These are phyloP conservation scores for Typhlomys cinereus DNA, from an alignment of 2,113 vertebrate genomes.

Conservation along the genomic window DNA sequence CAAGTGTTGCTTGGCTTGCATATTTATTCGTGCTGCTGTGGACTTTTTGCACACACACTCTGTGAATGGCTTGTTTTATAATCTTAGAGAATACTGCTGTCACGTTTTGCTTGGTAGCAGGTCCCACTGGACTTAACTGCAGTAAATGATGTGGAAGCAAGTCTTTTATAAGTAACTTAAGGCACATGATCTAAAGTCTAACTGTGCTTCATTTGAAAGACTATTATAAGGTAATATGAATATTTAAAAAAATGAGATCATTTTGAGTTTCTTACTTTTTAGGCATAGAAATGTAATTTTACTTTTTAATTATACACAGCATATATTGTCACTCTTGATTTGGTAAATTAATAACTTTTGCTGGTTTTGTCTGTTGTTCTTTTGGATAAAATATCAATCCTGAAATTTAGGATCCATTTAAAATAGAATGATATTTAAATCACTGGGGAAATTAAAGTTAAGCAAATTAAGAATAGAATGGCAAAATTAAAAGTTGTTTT, in stretches of 20 bases:
- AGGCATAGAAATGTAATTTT: conserved; percentile 55
- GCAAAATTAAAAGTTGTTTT: background rate
- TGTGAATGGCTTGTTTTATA: conserved; percentile 44
- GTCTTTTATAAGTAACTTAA: conserved; percentile 81
- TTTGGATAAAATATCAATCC: background rate
- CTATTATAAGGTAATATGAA: conserved; percentile 73
- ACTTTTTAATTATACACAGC: conserved; percentile 43
- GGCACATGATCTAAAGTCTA: conserved; percentile 71
- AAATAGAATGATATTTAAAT: background rate
- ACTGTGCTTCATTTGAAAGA: conserved; percentile 75
- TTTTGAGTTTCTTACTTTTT: conserved; percentile 74
- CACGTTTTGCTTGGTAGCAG: conserved; percentile 4
- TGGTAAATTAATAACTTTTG: conserved; percentile 47
- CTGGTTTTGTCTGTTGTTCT: conserved; percentile 41
- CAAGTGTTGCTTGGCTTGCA: conserved; percentile 67
- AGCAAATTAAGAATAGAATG: conserved; percentile 10
- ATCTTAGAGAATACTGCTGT: conserved; percentile 39
- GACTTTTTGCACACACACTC: conserved; percentile 53
- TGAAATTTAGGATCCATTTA: background rate
- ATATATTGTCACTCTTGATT: conserved; percentile 64
- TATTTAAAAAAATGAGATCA: conserved; percentile 74
- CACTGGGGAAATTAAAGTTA: background rate
- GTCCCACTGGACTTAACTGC: conserved; percentile 51
- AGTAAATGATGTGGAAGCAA: conserved; percentile 76
- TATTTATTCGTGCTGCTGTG: conserved; percentile 72